Evolutionary conservation across 2,113 vertebrate genomes (phyloP), one percentile per base, ranked within the genome.

Genomic region (Sylvietta virens): DNA sequence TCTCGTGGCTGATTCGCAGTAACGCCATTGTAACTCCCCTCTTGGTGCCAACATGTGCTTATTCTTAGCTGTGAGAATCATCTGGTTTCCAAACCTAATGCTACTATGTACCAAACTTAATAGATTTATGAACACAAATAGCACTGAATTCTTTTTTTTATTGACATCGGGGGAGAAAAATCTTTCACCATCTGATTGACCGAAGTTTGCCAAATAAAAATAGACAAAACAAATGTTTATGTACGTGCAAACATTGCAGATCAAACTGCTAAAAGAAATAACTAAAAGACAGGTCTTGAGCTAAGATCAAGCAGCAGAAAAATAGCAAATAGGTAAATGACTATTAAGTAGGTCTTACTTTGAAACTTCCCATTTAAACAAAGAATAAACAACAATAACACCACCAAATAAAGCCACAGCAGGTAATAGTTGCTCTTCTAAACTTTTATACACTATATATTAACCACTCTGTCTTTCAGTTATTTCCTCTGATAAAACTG

Each of bases 161-260:
- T 99, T 99, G 98, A 99, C 98, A 99, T 97, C 95, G 98, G 98
- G 97, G 97, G 95, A 97, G 97, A 98, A 98, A 98, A 97, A 98
- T 98, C 97, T 98, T 98, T 99, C 98, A 99, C 98, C 98, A 99
- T 99, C 98, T 97, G 98, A 98, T 98, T 98, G 98, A 99, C 97
- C 97, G 97, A 98, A 98, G 81, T 98, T 96, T 97, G 97, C 96
- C 97, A 96, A 98, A 98, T 96, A 98, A 99, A 99, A 98, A 73
- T 64, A 98, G 98, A 97, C 96, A 97, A 98, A 99, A 98, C 98
- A 99, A 99, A 98, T 98, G 97, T 98, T 94, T 97, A 98, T 98
- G 98, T 98, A 98, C 98, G 98, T 99, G 99, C 99, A 99, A 98
- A 99, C 98, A 96, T 94, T 95, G 97, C 97, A 98, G 97, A 95